Percentiles rank a stretch among this genome's conserved stretches.
phyloP scores from a whole-genome alignment of 2,113 vertebrate species.

The Pipa parva region DNA sequence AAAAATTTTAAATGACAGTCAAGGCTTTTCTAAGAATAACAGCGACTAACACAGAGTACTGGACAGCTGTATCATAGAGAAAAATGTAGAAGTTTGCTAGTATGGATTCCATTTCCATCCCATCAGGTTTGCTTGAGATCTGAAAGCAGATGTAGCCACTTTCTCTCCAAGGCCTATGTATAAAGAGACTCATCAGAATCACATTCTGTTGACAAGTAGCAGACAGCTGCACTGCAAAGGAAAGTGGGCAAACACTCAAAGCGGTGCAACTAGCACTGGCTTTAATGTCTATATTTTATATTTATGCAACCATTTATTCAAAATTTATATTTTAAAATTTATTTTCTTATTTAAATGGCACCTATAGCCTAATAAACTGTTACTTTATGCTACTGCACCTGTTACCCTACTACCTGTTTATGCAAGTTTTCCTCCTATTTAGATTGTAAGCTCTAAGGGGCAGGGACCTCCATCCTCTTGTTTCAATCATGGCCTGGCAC shows the following conservation, averaged over 20 bases:
- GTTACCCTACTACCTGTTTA: too few species aligned
- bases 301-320: too few species aligned
- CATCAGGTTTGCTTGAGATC: background rate
- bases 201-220: background rate
- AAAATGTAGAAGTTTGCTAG: background rate
- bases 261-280: background rate
- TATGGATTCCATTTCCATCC: background rate
- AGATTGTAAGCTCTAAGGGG: too few species aligned
- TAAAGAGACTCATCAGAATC: background rate
- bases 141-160: background rate
- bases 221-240: background rate
- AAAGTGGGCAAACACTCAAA: background rate
- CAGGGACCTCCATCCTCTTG: too few species aligned
- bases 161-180: background rate
- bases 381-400: too few species aligned
- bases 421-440: too few species aligned
- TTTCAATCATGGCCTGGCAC: too few species aligned
- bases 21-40: slow-evolving; percentile 11
- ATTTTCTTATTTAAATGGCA: too few species aligned
- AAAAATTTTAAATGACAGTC: slow-evolving; percentile 1
- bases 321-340: too few species aligned
- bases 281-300: too few species aligned
- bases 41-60: background rate
- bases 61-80: slow-evolving; percentile 4
- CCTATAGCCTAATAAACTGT: too few species aligned